Base-by-base conservation (phyloP, 2,113 vertebrate genomes). In the Falcunculus frontatus region DNA sequence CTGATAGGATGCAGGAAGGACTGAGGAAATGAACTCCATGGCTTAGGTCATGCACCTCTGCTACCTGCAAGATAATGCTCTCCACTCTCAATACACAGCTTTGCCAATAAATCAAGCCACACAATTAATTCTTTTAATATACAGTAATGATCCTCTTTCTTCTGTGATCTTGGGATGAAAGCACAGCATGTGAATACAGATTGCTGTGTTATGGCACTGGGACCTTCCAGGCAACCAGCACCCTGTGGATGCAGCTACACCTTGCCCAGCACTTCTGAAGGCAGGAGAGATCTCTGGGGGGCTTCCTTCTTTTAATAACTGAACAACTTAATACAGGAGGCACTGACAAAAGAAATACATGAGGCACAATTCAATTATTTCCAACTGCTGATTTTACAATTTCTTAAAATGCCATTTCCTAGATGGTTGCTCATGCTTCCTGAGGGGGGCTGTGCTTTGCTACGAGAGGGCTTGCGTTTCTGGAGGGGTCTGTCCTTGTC, bases 371-470 rank as follows among this genome's bases (percentile, higher is more conserved):
- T 46, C 53, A 79, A 63, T 84, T 72, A 83, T 57, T 83, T 65
- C 67, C 69, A 86, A 55, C 75, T 46, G 79, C 47, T 91, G 70
- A 75, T 91, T 77, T 57, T 78, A 87, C 59, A 56, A 49, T 84
- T 93, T 90, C 46, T 90, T 47, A 65, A 87, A 81, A 93, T 42
- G 23, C 46, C 6, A 18, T 74, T 94, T 92, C 91, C 85, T 87
- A 84, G 53, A 47, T 1, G 3, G 59, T 35, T 56, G 73, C 77
- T 74, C 49, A 12, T 2, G 30, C 9, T 64, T 84, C 35, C 60
- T 23, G 33, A 47, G 3, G 26, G 20, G 10, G 13, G 32, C 26
- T 72, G 42, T 59, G 35, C 39, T 67, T 52, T 39, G 30, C 69
- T 50, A 39, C 55, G 19, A 52, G 15, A 50, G 13, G 5, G n/a